Evolutionary conservation across 2,888 invertebrate species (phyloP).

Genomic region (Erebia aethiops): DNA sequence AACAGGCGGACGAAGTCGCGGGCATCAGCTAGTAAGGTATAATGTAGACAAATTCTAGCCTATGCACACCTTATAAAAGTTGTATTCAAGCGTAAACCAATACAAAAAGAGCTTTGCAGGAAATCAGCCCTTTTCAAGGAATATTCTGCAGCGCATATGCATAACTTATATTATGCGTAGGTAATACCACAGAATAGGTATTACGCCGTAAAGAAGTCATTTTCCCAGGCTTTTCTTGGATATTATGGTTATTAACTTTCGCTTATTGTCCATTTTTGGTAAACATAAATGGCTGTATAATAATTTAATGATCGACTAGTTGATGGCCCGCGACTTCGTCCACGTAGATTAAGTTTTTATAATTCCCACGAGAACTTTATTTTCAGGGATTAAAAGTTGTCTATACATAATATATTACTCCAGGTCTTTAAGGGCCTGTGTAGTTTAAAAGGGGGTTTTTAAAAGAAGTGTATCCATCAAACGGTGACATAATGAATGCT

Average conservation of each 20-base stretch:
- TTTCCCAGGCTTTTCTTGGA: conserved; percentile 6
- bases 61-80: not conserved
- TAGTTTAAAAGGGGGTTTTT: too few species aligned
- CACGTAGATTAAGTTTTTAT: too few species aligned
- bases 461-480: too few species aligned
- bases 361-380: too few species aligned
- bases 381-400: too few species aligned
- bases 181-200: not conserved
- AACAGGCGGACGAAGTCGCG: too few species aligned
- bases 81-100: conserved; percentile 1
- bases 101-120: not conserved
- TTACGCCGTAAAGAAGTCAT: not conserved
- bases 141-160: conserved; percentile 3
- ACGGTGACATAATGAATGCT: too few species aligned
- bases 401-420: too few species aligned
- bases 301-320: not conserved
- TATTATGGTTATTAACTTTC: not conserved
- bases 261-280: not conserved
- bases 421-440: too few species aligned
- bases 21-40: too few species aligned
- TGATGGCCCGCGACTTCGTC: too few species aligned
- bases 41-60: too few species aligned
- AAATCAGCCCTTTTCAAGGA: conserved; percentile 8
- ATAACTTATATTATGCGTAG: conserved; percentile 6
- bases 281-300: not conserved